Evolutionary conservation across 2,113 vertebrate species (phyloP).

Genomic region (Bujurquina vittata): DNA sequence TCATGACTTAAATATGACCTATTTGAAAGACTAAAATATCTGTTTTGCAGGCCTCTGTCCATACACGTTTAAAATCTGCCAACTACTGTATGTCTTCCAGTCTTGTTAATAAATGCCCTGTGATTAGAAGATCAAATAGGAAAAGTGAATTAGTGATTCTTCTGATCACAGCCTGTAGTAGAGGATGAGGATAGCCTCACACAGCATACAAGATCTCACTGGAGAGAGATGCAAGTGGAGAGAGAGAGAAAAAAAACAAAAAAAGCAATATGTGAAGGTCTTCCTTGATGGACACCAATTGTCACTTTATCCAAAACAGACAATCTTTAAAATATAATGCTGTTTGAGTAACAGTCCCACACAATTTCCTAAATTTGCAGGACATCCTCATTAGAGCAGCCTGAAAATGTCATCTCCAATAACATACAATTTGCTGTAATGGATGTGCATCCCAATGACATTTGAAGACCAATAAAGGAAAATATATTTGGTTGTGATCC

Average conservation of each 20-base stretch:
- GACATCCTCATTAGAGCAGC: conserved; percentile 6
- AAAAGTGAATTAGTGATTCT: conserved; percentile 70
- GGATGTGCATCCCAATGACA: conserved; percentile 35
- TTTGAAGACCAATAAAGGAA: conserved; percentile 39
- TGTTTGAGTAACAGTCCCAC: not conserved
- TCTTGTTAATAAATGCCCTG: conserved; percentile 77
- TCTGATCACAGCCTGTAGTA: conserved; percentile 70
- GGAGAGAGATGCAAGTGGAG: conserved; percentile 1
- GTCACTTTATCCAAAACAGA: conserved; percentile 11
- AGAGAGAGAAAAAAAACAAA: not conserved
- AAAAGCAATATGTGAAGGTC: not conserved
- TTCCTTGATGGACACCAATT: conserved; percentile 4
- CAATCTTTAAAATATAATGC: not conserved
- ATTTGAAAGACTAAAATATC: conserved; percentile 68
- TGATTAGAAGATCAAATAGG: conserved; percentile 77
- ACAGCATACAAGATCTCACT: conserved; percentile 43
- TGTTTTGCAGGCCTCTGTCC: conserved; percentile 46
- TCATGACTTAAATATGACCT: conserved; percentile 66
- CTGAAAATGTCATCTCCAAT: conserved; percentile 14
- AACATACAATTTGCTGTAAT: conserved; percentile 15
- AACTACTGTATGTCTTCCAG: conserved; percentile 59
- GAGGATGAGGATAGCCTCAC: conserved; percentile 48
- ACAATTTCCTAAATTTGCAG: not conserved
- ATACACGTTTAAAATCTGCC: conserved; percentile 50
- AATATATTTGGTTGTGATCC: conserved; percentile 21